phyloP scores from a whole-genome alignment of 1,140 invertebrate genomes.

The Orius laevigatus region DNA sequence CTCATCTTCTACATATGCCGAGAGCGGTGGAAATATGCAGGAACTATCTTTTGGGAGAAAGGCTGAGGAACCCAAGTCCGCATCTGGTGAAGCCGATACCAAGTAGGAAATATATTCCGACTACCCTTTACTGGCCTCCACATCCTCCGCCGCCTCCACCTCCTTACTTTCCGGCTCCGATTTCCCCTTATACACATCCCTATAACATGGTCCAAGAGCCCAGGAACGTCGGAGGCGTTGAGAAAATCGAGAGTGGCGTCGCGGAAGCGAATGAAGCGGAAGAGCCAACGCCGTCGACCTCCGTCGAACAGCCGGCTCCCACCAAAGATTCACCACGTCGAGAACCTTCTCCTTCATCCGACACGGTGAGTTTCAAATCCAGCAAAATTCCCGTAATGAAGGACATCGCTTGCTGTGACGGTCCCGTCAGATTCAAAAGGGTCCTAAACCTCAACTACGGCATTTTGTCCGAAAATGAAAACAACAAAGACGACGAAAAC shows the following conservation, averaged over 20 bases:
- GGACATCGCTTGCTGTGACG: slow-evolving; percentile 74
- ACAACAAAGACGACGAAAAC: slow-evolving; percentile 3
- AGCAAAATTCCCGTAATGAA: slow-evolving; percentile 37
- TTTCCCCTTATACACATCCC: slow-evolving; percentile 14
- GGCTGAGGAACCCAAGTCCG: slow-evolving; percentile 15
- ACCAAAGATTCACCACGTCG: not conserved
- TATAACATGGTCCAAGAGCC: not conserved
- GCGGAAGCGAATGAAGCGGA: slow-evolving; percentile 16
- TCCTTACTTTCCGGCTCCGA: slow-evolving; percentile 22
- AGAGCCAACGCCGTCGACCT: slow-evolving; percentile 3
- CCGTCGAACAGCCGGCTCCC: not conserved
- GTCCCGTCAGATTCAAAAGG: slow-evolving; percentile 63
- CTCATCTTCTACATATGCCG: slow-evolving; percentile 59
- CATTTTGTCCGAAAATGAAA: slow-evolving; percentile 6
- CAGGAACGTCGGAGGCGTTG: too few relatives aligned
- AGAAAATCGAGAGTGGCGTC: not conserved
- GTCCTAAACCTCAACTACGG: slow-evolving; percentile 59
- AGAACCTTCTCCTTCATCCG: not conserved
- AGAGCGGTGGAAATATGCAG: slow-evolving; percentile 49
- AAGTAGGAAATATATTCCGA: slow-evolving; percentile 27
- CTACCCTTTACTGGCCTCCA: slow-evolving; percentile 24
- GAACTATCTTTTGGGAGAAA: slow-evolving; percentile 28
- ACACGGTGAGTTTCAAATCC: not conserved
- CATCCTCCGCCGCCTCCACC: slow-evolving; percentile 22
- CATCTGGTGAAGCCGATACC: slow-evolving; percentile 31